These are phyloP conservation scores for Lutjanus argentimaculatus DNA, from an alignment of 2,797 vertebrate species.

Conservation along the genomic window DNA sequence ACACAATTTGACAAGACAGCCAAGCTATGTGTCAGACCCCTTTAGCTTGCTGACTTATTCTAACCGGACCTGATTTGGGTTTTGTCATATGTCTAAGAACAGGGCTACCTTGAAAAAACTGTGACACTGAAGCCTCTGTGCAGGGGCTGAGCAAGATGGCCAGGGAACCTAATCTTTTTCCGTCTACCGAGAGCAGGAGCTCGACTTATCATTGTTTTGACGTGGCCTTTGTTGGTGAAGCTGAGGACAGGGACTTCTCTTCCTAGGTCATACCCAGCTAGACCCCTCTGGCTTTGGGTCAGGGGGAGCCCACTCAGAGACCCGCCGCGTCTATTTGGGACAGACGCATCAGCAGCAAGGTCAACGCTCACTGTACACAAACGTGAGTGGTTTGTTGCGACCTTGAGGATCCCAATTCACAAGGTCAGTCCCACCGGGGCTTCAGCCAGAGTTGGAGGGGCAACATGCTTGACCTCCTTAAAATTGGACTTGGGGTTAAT, in stretches of 20 bases:
- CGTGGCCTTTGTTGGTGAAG: neutral
- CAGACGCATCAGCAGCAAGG: slow-evolving; percentile 56
- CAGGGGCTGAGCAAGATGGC: neutral
- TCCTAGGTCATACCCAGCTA: neutral
- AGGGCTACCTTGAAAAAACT: slow-evolving; percentile 28
- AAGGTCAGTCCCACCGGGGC: slow-evolving; percentile 52
- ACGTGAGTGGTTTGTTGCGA: slow-evolving; percentile 32
- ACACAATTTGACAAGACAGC: slow-evolving; percentile 44
- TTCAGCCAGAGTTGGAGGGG: slow-evolving; percentile 27
- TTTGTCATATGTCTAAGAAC: slow-evolving; percentile 1
- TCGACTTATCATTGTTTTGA: neutral
- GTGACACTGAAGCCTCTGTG: slow-evolving; percentile 4
- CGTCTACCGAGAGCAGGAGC: neutral
- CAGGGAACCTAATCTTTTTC: slow-evolving; percentile 14
- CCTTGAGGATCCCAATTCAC: slow-evolving; percentile 50
- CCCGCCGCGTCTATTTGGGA: slow-evolving; percentile 62
- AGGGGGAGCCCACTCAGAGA: slow-evolving; percentile 25
- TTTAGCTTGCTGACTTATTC: slow-evolving; percentile 8
- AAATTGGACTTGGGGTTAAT: slow-evolving; percentile 44
- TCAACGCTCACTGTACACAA: slow-evolving; percentile 49
- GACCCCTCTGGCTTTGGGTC: slow-evolving; percentile 42
- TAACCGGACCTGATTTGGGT: neutral
- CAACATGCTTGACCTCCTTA: slow-evolving; percentile 65
- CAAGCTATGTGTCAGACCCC: neutral
- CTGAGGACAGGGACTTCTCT: slow-evolving; percentile 8